A percentile compares a stretch with the other conserved stretches of the same genome.
Conservation (phyloP, 2,113 vertebrate species). For the Nettapus auritus region DNA sequence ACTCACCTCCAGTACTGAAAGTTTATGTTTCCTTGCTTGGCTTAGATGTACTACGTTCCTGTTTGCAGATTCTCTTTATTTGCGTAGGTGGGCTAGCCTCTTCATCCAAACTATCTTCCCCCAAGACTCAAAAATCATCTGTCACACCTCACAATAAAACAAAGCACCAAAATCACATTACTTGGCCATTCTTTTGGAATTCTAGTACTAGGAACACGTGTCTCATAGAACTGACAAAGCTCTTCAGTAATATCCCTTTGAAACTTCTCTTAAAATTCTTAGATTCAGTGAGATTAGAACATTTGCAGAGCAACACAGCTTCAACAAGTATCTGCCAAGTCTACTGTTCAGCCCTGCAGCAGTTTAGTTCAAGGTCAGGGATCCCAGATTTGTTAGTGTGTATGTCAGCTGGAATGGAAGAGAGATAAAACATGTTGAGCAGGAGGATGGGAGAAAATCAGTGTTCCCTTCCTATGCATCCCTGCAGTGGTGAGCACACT, state of each 20-base stretch:
- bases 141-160: neutral
- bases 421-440: neutral
- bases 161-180: neutral
- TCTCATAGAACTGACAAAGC: neutral
- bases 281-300: neutral
- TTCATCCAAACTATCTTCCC: neutral
- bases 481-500: neutral
- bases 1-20: neutral
- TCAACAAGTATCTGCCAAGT: neutral
- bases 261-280: neutral
- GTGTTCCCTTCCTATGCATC: neutral
- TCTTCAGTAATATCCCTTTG: neutral
- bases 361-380: neutral
- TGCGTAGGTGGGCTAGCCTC: neutral
- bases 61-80: neutral
- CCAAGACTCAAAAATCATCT: neutral
- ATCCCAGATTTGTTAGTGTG: neutral
- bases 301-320: neutral
- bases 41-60: neutral
- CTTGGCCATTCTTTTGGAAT: neutral
- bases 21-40: neutral
- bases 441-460: accelerated
- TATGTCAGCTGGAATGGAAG: conserved; percentile 9
- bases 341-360: neutral
- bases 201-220: neutral